Evolutionary conservation across 1,140 invertebrate species (phyloP), one percentile per base, ranked within the genome.

Genomic region (Eupeodes corollae): DNA sequence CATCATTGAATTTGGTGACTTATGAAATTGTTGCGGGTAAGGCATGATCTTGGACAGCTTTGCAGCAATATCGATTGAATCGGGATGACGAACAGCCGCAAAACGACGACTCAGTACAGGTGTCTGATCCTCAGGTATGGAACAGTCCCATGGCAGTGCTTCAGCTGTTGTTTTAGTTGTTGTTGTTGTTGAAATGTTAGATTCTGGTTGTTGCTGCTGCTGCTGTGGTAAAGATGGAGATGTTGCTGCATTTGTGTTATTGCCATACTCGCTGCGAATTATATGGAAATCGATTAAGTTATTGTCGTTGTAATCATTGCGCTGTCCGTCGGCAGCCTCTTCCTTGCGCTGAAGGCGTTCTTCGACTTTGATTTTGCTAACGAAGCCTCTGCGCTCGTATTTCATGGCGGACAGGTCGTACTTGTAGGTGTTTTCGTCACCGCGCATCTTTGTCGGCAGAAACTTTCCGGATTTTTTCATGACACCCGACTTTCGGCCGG

Each of bases 271-370:
- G 16, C 37, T 44, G 21, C 47, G 50, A 39, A 10, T 53, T 52
- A 12, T 63, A 51, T 63, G 59, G 44, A 67, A 67, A 42, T 67
- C 63, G 35, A 67, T 67, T 19, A 67, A 49, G 39, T 64, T 68
- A 60, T 67, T 68, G 55, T 68, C 66, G 48, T 68, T 66, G 52
- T 66, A 56, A 54, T 68, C 61, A 34, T 44, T 52, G 45, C 44
- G 16, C 48, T 48, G 32, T 47, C 40, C 19, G 45, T 43, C 46
- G 49, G 49, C 48, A 18, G 41, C 40, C 26, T 47, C 41, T n/a
- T 55, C 55, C 26, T 54, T 48, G 35, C 51, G 57, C 11, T 59
- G 55, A 42, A 32, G 21, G 15, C 32, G 42, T 15, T 26, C 39
- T 13, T 11, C 19, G 14, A 42, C 38, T 31, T 67, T 67, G 42